These are phyloP conservation scores for Dallia pectoralis DNA, from an alignment of 2,797 vertebrate genomes.

Conservation along the genomic window DNA sequence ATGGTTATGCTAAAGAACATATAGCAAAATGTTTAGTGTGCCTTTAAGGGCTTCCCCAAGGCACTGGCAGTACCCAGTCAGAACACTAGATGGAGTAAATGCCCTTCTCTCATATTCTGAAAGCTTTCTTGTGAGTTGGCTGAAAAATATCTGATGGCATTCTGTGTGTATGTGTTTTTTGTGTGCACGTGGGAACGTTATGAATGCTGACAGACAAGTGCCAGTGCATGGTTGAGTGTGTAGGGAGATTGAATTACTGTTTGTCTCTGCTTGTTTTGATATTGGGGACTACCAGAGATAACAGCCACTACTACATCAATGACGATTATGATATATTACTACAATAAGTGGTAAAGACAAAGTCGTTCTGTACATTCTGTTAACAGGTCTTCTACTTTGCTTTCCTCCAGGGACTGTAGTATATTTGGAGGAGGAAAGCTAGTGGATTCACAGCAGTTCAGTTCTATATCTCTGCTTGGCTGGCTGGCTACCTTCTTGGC, in stretches of 20 bases:
- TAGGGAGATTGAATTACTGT: background rate
- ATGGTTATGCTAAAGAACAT: background rate
- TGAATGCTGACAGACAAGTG: background rate
- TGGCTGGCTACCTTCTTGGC: slow-evolving; percentile 27
- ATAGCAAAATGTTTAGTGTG: background rate
- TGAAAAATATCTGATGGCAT: background rate
- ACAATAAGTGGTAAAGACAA: slow-evolving; percentile 43
- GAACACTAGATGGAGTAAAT: slow-evolving; percentile 4
- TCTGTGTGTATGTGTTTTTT: slow-evolving; percentile 9
- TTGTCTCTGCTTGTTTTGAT: background rate
- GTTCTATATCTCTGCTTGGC: slow-evolving; percentile 44
- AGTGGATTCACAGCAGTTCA: background rate
- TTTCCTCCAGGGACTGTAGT: background rate
- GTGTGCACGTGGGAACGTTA: background rate
- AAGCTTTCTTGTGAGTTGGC: background rate
- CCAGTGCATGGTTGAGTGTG: background rate
- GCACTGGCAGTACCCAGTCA: background rate
- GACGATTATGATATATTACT: slow-evolving; percentile 8
- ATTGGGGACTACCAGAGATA: background rate
- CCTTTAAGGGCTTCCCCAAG: background rate
- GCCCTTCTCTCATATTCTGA: background rate
- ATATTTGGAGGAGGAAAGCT: background rate
- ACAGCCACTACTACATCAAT: background rate
- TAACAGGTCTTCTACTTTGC: background rate
- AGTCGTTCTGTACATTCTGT: background rate